Evolutionary conservation across 1,140 invertebrate species (phyloP), one percentile per base, ranked within the genome.

Genomic region (Sminthurides bifidus): DNA sequence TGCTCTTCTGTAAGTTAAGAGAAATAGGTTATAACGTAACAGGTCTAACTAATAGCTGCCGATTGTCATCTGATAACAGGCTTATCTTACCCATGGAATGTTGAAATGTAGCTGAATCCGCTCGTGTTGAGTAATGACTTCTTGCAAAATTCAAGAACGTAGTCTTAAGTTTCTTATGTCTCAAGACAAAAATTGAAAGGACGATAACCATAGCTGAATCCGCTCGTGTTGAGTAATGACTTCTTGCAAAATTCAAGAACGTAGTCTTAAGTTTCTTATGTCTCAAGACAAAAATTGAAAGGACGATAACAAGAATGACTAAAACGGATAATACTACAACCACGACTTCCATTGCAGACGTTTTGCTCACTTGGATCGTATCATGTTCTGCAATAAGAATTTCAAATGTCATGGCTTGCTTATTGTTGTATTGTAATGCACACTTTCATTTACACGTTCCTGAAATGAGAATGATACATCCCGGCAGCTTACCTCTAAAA

Each of bases 131-230:
- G 24, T 49, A 56, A 26, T 56, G 54, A 43, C 46, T 60, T 67
- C 84, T 87, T 14, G 84, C 83, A 71, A 90, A 89, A 33, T 83
- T 78, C 3, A 82, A 77, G 72, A 90, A 90, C 59, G 79, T 83
- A 54, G 81, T 78, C 63, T 85, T 80, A 23, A 90, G 72, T 52
- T 84, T 76, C 54, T 81, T 75, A 70, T 89, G 82, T 54, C 85
- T 74, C 26, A 87, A 66, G 30, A 81, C 73, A 59, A 83, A 78
- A 61, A 85, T 78, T 26, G 73, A 75, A 26, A 87, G 71, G 8
- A 77, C 78, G 19, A 69, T 78, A 24, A 75, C 76, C 12, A 84
- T 67, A 8, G 30, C 44, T 26, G 44, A 82, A 44, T 84, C 87
- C 35, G 85, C 82, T 63, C 86, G 76, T 21, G 83, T 83, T 72